Conservation (phyloP, 1,140 invertebrate species). For the Philopotamus ludificatus region DNA sequence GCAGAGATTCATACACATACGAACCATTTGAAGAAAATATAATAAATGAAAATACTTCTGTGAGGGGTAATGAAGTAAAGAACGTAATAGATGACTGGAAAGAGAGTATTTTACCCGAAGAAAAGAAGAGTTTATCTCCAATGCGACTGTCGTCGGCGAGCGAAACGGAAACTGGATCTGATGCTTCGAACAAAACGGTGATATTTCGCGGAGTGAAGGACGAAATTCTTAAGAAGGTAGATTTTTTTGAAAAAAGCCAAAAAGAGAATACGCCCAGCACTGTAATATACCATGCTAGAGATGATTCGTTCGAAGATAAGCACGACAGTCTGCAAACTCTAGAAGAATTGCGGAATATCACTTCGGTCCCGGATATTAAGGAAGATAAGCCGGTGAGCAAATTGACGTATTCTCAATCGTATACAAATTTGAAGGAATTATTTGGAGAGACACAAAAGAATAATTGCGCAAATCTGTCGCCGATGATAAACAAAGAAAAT, state of each 20-base stretch:
- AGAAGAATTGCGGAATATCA: slow-evolving; percentile 44
- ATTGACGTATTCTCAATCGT: slow-evolving; percentile 65
- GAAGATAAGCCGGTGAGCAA: slow-evolving; percentile 38
- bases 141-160: slow-evolving; percentile 52
- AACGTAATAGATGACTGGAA: slow-evolving; percentile 53
- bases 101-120: slow-evolving; percentile 43
- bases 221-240: slow-evolving; percentile 70
- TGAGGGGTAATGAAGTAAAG: too few species aligned
- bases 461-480: slow-evolving; percentile 51
- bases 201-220: slow-evolving; percentile 58
- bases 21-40: slow-evolving; percentile 51
- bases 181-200: slow-evolving; percentile 66
- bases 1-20: slow-evolving; percentile 58
- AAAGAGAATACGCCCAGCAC: slow-evolving; percentile 47
- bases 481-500: slow-evolving; percentile 46
- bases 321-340: slow-evolving; percentile 44
- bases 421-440: slow-evolving; percentile 72
- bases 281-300: slow-evolving; percentile 58
- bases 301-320: slow-evolving; percentile 55
- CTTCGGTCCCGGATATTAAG: slow-evolving; percentile 36
- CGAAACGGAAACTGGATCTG: slow-evolving; percentile 69
- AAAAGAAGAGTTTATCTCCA: slow-evolving; percentile 41
- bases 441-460: slow-evolving; percentile 68
- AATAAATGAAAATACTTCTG: slow-evolving; percentile 43
- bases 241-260: slow-evolving; percentile 73